These are phyloP conservation scores for Pristionchus entomophagus DNA, from an alignment of 2,888 invertebrate genomes.

Conservation along the genomic window DNA sequence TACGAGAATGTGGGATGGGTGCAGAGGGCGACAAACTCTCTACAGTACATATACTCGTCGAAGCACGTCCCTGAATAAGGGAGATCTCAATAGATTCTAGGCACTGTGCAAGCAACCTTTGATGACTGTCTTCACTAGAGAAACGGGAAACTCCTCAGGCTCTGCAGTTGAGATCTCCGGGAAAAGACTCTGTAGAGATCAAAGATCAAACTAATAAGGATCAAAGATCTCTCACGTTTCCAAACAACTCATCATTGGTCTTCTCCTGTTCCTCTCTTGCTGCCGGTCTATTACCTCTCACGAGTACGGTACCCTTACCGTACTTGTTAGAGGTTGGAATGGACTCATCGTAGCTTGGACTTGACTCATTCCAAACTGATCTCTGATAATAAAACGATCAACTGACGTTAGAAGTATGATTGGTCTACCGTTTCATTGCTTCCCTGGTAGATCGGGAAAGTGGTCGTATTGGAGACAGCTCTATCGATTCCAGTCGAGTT, in stretches of 20 bases:
- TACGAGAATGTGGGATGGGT: conserved; percentile 63
- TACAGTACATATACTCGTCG: conserved; percentile 67
- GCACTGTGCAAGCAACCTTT: conserved; percentile 46
- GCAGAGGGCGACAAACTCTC: conserved; percentile 64
- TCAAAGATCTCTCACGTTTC: conserved; percentile 35
- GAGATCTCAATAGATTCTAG: not conserved
- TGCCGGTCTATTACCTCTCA: conserved; percentile 23
- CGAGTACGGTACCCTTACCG: not conserved
- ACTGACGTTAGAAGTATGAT: not conserved
- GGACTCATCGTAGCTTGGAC: not conserved
- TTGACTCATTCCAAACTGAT: not conserved
- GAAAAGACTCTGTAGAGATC: conserved; percentile 50
- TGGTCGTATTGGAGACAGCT: not conserved
- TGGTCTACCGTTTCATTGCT: not conserved
- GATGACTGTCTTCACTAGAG: conserved; percentile 62
- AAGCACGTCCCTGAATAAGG: conserved; percentile 59
- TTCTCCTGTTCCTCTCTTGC: not conserved
- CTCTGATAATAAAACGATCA: not conserved
- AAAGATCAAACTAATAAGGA: not conserved
- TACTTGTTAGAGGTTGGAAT: not conserved
- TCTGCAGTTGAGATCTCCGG: conserved; percentile 54
- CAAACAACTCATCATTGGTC: conserved; percentile 29
- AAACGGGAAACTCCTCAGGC: conserved; percentile 52
- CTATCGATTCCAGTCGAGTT: not conserved
- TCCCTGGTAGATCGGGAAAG: conserved; percentile 33